These are phyloP conservation scores for Erythrocercus mccallii DNA, from an alignment of 2,113 vertebrate genomes.

Conservation along the genomic window DNA sequence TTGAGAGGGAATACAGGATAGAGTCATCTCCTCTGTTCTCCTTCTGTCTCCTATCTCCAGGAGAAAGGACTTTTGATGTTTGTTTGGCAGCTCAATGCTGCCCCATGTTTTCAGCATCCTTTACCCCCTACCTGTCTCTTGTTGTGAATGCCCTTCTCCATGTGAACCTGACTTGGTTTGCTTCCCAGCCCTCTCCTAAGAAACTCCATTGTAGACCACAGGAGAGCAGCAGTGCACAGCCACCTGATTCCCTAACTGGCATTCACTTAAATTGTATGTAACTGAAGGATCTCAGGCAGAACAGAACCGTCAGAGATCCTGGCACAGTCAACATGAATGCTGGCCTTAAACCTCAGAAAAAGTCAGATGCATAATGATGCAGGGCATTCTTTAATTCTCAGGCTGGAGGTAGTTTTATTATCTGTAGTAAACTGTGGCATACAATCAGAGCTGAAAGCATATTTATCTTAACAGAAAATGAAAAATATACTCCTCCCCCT, in stretches of 20 bases:
- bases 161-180: rapidly evolving
- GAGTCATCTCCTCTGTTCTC: neutral
- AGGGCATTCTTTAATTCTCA: neutral
- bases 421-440: neutral
- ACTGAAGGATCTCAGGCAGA: neutral
- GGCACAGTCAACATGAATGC: neutral
- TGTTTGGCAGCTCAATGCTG: neutral
- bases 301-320: neutral
- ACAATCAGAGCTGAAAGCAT: neutral
- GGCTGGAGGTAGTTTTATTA: neutral
- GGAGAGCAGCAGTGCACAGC: conserved; percentile 36
- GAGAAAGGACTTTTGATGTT: neutral
- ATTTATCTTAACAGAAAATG: conserved; percentile 29
- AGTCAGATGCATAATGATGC: neutral
- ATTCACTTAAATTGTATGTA: neutral
- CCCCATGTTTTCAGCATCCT: neutral
- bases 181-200: neutral
- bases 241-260: neutral
- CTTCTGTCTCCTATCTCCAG: neutral
- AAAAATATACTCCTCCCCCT: conserved; percentile 15
- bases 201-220: neutral
- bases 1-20: neutral
- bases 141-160: neutral
- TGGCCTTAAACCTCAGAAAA: neutral
- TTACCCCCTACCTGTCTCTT: neutral